phyloP scores from a whole-genome alignment of 2,113 vertebrate genomes.

The Dromiciops gliroides region DNA sequence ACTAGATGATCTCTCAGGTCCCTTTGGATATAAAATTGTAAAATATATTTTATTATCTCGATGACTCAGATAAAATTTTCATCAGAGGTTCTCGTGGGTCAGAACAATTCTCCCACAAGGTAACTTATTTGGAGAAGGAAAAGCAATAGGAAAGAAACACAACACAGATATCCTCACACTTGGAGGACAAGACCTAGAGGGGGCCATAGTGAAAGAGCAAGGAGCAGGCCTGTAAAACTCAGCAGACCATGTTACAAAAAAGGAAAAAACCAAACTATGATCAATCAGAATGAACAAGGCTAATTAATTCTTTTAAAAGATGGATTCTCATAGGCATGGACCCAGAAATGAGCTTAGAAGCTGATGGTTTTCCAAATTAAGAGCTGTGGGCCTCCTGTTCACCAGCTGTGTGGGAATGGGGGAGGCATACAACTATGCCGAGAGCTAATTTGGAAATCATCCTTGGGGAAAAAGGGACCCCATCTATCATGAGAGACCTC shows the following conservation, averaged over 20 bases:
- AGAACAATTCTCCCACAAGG: neutral
- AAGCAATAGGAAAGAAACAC: neutral
- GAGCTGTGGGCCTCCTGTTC: neutral
- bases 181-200: neutral
- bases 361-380: neutral
- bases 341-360: fast-evolving
- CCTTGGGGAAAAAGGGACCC: neutral
- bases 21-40: neutral
- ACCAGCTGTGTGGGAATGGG: neutral
- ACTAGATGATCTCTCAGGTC: neutral
- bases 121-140: neutral
- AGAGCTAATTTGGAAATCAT: neutral
- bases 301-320: slow-evolving; percentile 6
- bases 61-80: neutral
- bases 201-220: neutral
- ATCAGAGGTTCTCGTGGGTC: neutral
- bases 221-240: neutral
- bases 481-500: neutral
- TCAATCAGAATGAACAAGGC: neutral
- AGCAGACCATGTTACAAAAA: neutral
- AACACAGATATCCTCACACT: neutral
- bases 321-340: fast-evolving
- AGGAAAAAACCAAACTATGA: neutral
- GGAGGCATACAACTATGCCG: neutral
- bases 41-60: neutral